Conservation (phyloP, 2,888 invertebrate species). For the Tromatobia lineatoria region DNA sequence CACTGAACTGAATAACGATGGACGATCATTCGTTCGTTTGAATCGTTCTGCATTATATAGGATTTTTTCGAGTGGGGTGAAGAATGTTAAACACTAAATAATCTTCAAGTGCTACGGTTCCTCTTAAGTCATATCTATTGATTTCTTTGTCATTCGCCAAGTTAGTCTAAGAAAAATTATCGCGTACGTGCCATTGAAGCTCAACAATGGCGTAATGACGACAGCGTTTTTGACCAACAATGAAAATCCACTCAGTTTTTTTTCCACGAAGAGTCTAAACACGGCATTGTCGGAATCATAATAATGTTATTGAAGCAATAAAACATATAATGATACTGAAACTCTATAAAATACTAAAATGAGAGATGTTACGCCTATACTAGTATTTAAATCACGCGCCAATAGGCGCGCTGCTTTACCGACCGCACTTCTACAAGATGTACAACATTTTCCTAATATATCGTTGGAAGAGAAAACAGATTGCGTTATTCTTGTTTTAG, state of each 20-base stretch:
- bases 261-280: background rate
- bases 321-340: background rate
- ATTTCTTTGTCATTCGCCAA: conserved; percentile 4
- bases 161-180: background rate
- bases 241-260: background rate
- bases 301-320: background rate
- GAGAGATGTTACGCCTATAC: background rate
- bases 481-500: too few relatives aligned
- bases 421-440: too few relatives aligned
- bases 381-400: background rate
- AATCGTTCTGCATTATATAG: conserved; percentile 22
- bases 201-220: conserved; percentile 7
- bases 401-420: too few relatives aligned
- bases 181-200: conserved; percentile 10
- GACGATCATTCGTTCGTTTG: background rate
- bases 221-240: background rate
- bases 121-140: conserved; percentile 5
- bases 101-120: background rate
- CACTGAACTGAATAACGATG: conserved; percentile 4
- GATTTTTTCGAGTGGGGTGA: conserved; percentile 10
- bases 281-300: background rate
- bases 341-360: background rate
- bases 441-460: too few relatives aligned
- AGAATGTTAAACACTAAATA: conserved; percentile 16
- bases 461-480: too few relatives aligned